Evolutionary conservation across 2,797 vertebrate species (phyloP).

Genomic region (Hydrocynus forskahlii): DNA sequence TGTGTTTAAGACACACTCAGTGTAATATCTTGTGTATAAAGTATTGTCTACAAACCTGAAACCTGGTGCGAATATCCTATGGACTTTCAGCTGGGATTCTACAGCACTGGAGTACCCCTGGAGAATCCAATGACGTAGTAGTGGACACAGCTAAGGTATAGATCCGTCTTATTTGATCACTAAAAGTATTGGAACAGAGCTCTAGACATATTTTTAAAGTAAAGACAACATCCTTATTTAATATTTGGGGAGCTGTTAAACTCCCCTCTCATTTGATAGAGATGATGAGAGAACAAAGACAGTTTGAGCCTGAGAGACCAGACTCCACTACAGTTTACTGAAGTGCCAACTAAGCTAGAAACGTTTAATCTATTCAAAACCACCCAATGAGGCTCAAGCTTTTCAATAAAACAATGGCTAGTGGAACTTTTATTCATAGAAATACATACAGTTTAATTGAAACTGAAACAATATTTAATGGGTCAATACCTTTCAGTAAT

Average conservation of each 20-base stretch:
- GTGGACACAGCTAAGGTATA: conserved; percentile 76
- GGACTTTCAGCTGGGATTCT: conserved; percentile 70
- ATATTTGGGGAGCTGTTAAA: conserved; percentile 56
- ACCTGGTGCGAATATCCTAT: conserved; percentile 70
- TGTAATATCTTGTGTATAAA: conserved; percentile 68
- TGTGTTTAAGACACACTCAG: conserved; percentile 57
- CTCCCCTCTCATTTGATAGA: conserved; percentile 51
- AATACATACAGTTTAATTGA: conserved; percentile 69
- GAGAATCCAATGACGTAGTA: conserved; percentile 70
- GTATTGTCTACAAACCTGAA: conserved; percentile 70
- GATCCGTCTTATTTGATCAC: conserved; percentile 67
- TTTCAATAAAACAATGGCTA: conserved; percentile 62
- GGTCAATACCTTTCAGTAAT: conserved; percentile 63
- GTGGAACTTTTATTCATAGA: conserved; percentile 66
- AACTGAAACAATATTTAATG: conserved; percentile 66
- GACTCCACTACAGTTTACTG: conserved; percentile 15
- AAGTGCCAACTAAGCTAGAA: too few species aligned
- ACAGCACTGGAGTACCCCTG: conserved; percentile 70
- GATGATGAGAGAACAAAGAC: conserved; percentile 26
- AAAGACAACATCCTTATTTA: conserved; percentile 71
- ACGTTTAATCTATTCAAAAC: conserved; percentile 44
- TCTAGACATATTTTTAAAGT: conserved; percentile 75
- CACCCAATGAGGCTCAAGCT: conserved; percentile 57
- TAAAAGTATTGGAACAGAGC: conserved; percentile 78
- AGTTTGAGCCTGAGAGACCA: not conserved